These are phyloP conservation scores for Ageneiosus marmoratus DNA, from an alignment of 2,113 vertebrate genomes.

Conservation along the genomic window DNA sequence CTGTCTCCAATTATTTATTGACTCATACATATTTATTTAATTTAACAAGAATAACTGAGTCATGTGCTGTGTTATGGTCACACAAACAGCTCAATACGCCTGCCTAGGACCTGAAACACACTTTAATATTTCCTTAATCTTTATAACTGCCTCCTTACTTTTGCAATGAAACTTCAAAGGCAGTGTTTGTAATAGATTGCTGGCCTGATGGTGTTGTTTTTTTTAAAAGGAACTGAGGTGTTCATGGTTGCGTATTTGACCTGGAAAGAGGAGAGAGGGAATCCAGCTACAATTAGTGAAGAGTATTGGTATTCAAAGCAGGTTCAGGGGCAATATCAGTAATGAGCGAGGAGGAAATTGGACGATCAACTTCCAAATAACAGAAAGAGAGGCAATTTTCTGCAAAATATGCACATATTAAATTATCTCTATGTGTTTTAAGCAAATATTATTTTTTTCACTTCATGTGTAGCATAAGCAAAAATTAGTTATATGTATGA, in stretches of 20 bases:
- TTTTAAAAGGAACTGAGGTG: not conserved
- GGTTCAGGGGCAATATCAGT: constrained; percentile 15
- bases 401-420: not conserved
- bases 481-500: not conserved
- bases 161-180: constrained; percentile 7
- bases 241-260: not conserved
- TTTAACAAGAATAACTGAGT: constrained; percentile 5
- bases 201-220: not conserved
- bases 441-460: not conserved
- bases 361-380: not conserved
- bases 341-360: not conserved
- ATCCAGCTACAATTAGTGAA: constrained; percentile 7
- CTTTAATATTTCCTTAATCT: too few species aligned
- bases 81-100: not conserved
- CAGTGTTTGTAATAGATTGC: not conserved
- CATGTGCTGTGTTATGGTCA: not conserved
- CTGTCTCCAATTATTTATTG: constrained; percentile 16
- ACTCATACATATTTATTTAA: not conserved
- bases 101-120: not conserved
- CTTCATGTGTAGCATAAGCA: not conserved
- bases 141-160: not conserved
- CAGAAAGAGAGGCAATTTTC: not conserved
- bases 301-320: constrained; percentile 11
- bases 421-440: not conserved
- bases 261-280: not conserved